A percentile compares a stretch with the other conserved stretches of the same genome.
phyloP scores from a whole-genome alignment of 2,113 vertebrate species.

The Barnardius zonarius region DNA sequence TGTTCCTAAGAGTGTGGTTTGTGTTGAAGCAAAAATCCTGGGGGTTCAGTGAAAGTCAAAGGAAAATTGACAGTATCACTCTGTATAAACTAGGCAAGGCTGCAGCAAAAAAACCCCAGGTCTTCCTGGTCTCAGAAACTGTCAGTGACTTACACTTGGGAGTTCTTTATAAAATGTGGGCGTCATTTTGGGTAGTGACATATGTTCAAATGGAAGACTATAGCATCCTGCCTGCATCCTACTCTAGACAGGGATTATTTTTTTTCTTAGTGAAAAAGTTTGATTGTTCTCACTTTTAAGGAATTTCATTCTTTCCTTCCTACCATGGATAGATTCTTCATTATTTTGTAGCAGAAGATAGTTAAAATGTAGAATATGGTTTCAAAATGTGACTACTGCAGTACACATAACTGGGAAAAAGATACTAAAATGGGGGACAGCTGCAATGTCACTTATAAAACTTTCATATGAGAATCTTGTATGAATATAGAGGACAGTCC shows the following conservation, averaged over 20 bases:
- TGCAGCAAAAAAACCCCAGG: fast-evolving
- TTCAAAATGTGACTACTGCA: not conserved
- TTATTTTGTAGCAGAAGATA: not conserved
- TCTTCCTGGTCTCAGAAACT: not conserved
- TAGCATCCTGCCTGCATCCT: not conserved
- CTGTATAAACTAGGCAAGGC: not conserved
- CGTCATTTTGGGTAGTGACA: not conserved
- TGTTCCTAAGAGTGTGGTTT: not conserved
- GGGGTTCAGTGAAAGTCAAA: not conserved
- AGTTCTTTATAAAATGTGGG: not conserved
- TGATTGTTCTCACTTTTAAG: not conserved
- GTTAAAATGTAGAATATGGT: not conserved
- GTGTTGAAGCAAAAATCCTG: not conserved
- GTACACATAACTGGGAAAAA: not conserved
- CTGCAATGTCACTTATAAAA: not conserved
- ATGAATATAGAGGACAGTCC: not conserved
- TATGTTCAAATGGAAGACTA: not conserved
- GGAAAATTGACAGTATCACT: not conserved
- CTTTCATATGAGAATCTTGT: not conserved
- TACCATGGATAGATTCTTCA: not conserved
- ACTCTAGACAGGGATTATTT: not conserved
- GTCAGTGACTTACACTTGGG: not conserved
- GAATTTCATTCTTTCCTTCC: not conserved
- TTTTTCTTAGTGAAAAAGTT: not conserved
- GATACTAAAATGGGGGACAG: not conserved